Conservation (phyloP, 2,797 vertebrate species). For the Chiroxiphia lanceolata region DNA sequence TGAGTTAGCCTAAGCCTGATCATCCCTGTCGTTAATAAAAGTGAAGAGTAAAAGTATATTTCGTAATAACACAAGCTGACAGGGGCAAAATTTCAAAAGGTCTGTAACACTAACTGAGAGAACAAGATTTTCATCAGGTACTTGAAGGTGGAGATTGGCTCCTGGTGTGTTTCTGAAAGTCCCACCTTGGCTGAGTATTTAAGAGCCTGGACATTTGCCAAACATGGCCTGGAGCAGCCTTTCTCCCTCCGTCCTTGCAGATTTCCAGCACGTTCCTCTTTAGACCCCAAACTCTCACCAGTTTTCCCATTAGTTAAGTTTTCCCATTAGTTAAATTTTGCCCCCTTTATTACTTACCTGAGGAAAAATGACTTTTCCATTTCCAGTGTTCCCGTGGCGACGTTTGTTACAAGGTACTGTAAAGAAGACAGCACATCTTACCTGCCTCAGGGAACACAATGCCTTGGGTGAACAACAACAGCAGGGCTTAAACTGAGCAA, state of each 20-base stretch:
- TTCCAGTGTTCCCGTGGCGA: not conserved
- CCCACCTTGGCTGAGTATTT: not conserved
- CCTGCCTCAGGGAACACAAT: not conserved
- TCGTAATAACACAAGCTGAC: not conserved
- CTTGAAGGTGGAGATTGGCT: not conserved
- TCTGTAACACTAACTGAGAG: not conserved
- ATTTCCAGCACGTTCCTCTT: not conserved
- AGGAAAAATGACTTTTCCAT: not conserved
- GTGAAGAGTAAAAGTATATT: not conserved
- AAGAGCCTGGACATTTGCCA: not conserved
- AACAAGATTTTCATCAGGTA: not conserved
- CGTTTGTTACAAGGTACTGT: not conserved
- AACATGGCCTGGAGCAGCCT: not conserved
- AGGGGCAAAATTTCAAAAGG: not conserved
- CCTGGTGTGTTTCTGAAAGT: not conserved
- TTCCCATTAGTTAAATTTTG: not conserved
- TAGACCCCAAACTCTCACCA: not conserved
- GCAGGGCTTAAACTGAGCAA: not conserved
- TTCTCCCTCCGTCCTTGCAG: not conserved
- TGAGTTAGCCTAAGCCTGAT: not conserved
- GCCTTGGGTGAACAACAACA: not conserved
- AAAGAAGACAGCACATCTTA: not conserved
- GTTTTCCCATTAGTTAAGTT: not conserved
- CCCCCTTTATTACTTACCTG: not conserved
- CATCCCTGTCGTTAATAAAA: not conserved